Evolutionary conservation across 2,888 invertebrate genomes (phyloP), one percentile per base, ranked within the genome.

Genomic region (Drosophila nr. medialis): DNA sequence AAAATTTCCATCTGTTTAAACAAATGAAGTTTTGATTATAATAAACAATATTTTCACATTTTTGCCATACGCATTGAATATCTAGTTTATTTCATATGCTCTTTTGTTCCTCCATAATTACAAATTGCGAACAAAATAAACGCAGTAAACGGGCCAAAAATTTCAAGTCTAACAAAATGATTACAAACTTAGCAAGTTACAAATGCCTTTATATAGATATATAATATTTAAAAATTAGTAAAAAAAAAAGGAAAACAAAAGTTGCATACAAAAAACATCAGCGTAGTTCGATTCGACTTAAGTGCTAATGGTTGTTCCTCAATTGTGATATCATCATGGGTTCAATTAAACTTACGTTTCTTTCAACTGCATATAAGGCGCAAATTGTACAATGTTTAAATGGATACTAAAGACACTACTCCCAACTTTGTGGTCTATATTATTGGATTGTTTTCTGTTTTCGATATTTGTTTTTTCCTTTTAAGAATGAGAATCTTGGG

Each of bases 381-480:
- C 60, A 58, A 76, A 54, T 66, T 64, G 65, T 51, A 73, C 67
- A 71, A 58, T 72, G 51, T 59, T 50, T 62, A 30, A 60, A 62
- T 71, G 74, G 72, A 66, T 72, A 65, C 34, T 85, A 73, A 87
- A 85, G 80, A 89, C 86, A 87, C 83, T 82, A 84, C 74, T 61
- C 75, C 62, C 66, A 73, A 85, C 76, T 75, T 64, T 55, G 58
- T 45, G 36, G 54, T 54, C 45, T 66, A 56, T 27, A 45, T 45
- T 45, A 45, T 45, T 45, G 24, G 24, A 24, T 51, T 56, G 61
- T 74, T 66, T 70, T 38, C 15, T 10, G 27, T 18, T 49, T 40
- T 53, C 13, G 24, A 4, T 49, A 1, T 27, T 29, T 21, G 4
- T 15, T 21, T 24, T 27, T 29, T 5, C 15, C 36, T 18, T 55